phyloP scores from a whole-genome alignment of 2,888 invertebrate genomes.

The Plusia festucae region DNA sequence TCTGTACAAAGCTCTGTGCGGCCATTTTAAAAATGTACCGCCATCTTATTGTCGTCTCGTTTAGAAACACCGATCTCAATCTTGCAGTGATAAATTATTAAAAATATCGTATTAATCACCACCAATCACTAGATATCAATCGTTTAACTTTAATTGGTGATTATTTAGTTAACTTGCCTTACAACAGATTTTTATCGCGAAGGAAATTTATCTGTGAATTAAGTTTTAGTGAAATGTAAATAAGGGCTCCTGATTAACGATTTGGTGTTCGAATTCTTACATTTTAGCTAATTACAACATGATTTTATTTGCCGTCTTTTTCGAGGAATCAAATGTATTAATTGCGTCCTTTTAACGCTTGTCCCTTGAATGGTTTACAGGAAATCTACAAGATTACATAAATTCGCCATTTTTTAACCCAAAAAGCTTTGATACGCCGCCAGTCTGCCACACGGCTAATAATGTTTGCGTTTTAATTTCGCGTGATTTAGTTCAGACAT shows the following conservation, averaged over 20 bases:
- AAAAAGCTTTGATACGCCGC: neutral
- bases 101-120: slow-evolving; percentile 85
- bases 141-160: slow-evolving; percentile 78
- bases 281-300: slow-evolving; percentile 27
- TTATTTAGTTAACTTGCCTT: slow-evolving; percentile 74
- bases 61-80: slow-evolving; percentile 76
- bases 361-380: neutral
- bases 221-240: slow-evolving; percentile 49
- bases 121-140: slow-evolving; percentile 76
- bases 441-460: neutral
- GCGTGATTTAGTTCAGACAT: slow-evolving; percentile 4
- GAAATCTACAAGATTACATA: neutral
- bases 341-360: slow-evolving; percentile 4
- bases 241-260: slow-evolving; percentile 10
- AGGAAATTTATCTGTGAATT: slow-evolving; percentile 50
- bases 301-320: slow-evolving; percentile 12
- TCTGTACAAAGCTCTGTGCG: slow-evolving; percentile 72
- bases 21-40: slow-evolving; percentile 76
- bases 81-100: slow-evolving; percentile 81
- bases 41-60: slow-evolving; percentile 72
- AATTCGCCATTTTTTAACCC: neutral
- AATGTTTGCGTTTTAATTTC: slow-evolving; percentile 1
- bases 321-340: slow-evolving; percentile 21
- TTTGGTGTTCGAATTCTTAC: slow-evolving; percentile 6
- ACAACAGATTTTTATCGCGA: slow-evolving; percentile 62